A percentile compares a stretch with the other conserved stretches of the same genome.
phyloP scores from a whole-genome alignment of 2,797 vertebrate genomes.

The Tachyglossus aculeatus region DNA sequence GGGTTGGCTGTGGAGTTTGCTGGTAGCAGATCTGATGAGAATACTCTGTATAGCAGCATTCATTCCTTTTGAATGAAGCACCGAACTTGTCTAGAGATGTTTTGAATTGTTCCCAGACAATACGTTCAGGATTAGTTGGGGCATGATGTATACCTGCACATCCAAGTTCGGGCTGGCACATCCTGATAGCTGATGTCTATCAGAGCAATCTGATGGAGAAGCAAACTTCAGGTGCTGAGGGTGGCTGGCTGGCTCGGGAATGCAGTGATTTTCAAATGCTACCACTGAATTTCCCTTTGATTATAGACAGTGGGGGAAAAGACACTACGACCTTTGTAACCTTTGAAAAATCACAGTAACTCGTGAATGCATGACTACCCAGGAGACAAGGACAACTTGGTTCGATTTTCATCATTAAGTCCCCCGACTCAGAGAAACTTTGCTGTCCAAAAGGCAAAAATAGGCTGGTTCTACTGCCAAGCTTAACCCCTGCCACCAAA shows the following conservation, averaged over 20 bases:
- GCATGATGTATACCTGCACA: conserved; percentile 54
- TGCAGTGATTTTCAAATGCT: not conserved
- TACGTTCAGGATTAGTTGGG: conserved; percentile 63
- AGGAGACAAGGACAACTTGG: too few relatives aligned
- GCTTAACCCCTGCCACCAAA: too few relatives aligned
- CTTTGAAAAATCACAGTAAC: too few relatives aligned
- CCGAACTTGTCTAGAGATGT: conserved; percentile 71
- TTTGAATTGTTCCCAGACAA: conserved; percentile 66
- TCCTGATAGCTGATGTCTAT: conserved; percentile 28
- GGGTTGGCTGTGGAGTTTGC: conserved; percentile 45
- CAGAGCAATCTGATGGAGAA: not conserved
- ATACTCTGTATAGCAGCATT: conserved; percentile 51
- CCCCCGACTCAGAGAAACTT: too few relatives aligned
- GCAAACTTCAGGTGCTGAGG: not conserved
- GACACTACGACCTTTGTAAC: too few relatives aligned
- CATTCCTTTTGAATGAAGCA: conserved; percentile 71
- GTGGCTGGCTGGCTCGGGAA: not conserved
- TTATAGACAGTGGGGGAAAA: too few relatives aligned
- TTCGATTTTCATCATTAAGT: too few relatives aligned
- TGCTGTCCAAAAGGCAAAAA: too few relatives aligned
- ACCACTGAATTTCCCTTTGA: conserved; percentile 14
- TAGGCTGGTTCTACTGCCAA: too few relatives aligned
- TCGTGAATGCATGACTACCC: too few relatives aligned
- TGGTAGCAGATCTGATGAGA: conserved; percentile 59
- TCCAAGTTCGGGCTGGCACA: conserved; percentile 33